phyloP scores from a whole-genome alignment of 2,797 vertebrate genomes.

The Sparus aurata region DNA sequence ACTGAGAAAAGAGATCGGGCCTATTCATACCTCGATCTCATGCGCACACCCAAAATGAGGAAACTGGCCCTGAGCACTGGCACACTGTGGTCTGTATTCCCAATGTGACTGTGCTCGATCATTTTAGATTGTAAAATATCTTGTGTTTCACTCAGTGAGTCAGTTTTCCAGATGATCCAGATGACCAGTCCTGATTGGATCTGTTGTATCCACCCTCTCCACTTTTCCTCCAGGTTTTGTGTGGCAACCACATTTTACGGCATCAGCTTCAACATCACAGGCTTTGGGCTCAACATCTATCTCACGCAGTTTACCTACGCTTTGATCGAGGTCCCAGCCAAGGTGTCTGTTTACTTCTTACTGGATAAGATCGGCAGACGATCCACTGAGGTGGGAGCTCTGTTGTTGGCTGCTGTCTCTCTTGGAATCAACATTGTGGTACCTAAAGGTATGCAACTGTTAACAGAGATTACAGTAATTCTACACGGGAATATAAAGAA shows the following conservation, averaged over 20 bases:
- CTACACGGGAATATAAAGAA: neutral
- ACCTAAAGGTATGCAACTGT: constrained; percentile 75
- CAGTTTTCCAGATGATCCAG: neutral
- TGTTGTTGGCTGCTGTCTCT: constrained; percentile 76
- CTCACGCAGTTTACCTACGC: constrained; percentile 91
- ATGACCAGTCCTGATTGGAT: neutral
- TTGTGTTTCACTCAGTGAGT: neutral
- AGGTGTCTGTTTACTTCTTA: constrained; percentile 83
- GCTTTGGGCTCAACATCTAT: constrained; percentile 89
- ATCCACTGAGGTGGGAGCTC: constrained; percentile 75
- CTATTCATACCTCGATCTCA: constrained; percentile 89
- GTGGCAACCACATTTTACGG: constrained; percentile 90
- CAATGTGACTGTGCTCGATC: neutral
- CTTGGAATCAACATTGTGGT: constrained; percentile 82
- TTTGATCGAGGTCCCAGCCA: constrained; percentile 89
- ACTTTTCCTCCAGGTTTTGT: constrained; percentile 85
- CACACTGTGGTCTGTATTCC: constrained; percentile 85
- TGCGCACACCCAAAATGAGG: constrained; percentile 88
- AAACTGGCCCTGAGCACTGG: constrained; percentile 87
- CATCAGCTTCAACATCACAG: constrained; percentile 90
- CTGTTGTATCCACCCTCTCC: neutral
- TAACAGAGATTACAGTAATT: neutral
- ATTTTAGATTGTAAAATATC: neutral
- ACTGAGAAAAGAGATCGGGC: constrained; percentile 59
- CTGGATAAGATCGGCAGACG: constrained; percentile 88